Evolutionary conservation across 2,888 invertebrate species (phyloP).

Genomic region (Drosophila ustulata): DNA sequence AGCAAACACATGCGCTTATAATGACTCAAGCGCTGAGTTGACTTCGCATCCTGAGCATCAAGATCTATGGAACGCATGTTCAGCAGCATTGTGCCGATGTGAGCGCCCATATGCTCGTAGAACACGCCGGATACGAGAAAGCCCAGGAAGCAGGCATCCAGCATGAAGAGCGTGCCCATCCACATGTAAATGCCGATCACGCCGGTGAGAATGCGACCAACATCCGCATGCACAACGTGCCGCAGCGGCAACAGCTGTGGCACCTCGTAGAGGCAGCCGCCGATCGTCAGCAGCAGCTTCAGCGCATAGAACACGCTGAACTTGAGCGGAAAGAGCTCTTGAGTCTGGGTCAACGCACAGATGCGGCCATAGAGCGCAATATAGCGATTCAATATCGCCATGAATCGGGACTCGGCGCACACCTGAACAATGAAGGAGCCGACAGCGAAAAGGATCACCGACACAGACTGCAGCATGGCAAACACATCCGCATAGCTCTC

Average conservation of each 20-base stretch:
- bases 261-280: slow-evolving; percentile 69
- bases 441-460: slow-evolving; percentile 67
- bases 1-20: slow-evolving; percentile 72
- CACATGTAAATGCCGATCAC: slow-evolving; percentile 68
- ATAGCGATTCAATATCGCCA: slow-evolving; percentile 66
- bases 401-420: slow-evolving; percentile 45
- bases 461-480: slow-evolving; percentile 56
- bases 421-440: slow-evolving; percentile 65
- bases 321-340: slow-evolving; percentile 51
- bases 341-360: slow-evolving; percentile 26
- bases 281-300: slow-evolving; percentile 62
- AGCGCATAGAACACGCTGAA: slow-evolving; percentile 56
- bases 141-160: slow-evolving; percentile 76
- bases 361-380: slow-evolving; percentile 59
- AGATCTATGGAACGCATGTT: slow-evolving; percentile 57
- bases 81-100: slow-evolving; percentile 60
- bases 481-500: slow-evolving; percentile 60
- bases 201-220: background rate
- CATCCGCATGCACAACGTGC: slow-evolving; percentile 1
- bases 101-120: slow-evolving; percentile 66
- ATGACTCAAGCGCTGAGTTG: slow-evolving; percentile 31
- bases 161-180: slow-evolving; percentile 71
- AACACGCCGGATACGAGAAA: slow-evolving; percentile 69
- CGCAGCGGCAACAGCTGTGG: slow-evolving; percentile 42
- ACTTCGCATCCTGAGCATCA: slow-evolving; percentile 31